phyloP scores from a whole-genome alignment of 1,140 invertebrate genomes.

The Drosophila sucinea region DNA sequence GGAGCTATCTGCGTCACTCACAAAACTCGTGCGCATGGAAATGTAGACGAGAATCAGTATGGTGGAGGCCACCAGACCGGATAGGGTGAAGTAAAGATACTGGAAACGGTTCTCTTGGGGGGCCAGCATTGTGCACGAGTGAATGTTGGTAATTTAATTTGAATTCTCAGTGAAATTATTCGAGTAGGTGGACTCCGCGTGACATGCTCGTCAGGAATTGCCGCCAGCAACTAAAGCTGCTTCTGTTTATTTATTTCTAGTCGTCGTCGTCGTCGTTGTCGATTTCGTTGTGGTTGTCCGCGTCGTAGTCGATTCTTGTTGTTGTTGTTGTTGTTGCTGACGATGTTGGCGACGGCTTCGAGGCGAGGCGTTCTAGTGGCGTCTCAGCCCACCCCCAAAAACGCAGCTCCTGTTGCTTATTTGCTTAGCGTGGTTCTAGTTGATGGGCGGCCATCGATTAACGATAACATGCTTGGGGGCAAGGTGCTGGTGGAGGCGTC shows the following conservation, averaged over 20 bases:
- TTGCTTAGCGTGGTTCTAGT: slow-evolving; percentile 67
- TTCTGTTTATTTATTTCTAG: slow-evolving; percentile 58
- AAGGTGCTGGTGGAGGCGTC: slow-evolving; percentile 17
- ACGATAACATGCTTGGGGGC: slow-evolving; percentile 58
- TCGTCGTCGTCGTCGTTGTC: slow-evolving; percentile 15
- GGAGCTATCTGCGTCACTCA: slow-evolving; percentile 50
- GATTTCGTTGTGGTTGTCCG: too few relatives aligned
- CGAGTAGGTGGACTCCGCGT: slow-evolving; percentile 1
- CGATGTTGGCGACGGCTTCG: slow-evolving; percentile 19
- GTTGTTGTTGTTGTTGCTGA: slow-evolving; percentile 9
- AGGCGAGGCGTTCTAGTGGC: slow-evolving; percentile 22
- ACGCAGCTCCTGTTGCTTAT: slow-evolving; percentile 73
- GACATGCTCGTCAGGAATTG: slow-evolving; percentile 51
- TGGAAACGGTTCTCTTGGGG: slow-evolving; percentile 74
- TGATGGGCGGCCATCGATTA: slow-evolving; percentile 77
- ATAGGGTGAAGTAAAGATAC: slow-evolving; percentile 77
- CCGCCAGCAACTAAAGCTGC: slow-evolving; percentile 57
- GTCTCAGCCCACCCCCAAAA: slow-evolving; percentile 28
- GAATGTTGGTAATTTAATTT: slow-evolving; percentile 14
- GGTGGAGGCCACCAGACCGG: slow-evolving; percentile 67
- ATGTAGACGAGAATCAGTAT: slow-evolving; percentile 74
- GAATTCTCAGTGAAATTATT: slow-evolving; percentile 1
- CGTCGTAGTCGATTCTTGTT: slow-evolving; percentile 13
- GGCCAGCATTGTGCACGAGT: slow-evolving; percentile 51
- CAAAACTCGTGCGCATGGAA: slow-evolving; percentile 72